Base-by-base conservation (phyloP, 2,113 vertebrate species). In the Guaruba guarouba region DNA sequence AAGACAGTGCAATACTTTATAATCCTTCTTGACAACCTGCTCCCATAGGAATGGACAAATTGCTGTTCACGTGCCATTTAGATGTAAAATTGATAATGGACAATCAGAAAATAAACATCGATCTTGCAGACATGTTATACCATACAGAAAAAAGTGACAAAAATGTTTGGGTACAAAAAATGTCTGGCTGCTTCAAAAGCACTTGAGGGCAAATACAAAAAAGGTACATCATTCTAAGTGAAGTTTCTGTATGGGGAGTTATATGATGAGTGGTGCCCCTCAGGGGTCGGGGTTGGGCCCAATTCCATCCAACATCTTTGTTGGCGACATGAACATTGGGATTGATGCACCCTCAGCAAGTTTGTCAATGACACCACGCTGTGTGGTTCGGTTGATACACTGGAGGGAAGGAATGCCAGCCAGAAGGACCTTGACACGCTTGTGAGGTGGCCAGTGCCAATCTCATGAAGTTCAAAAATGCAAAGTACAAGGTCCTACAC, bases 61-160 rank as follows among this genome's bases (percentile, higher is more conserved):
- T 57, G 77, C 80, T 57, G 24, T 84, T 91, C 70, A 71, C 3
- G 10, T 94, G 96, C 73, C 80, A 69, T 79, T 86, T 79, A 66
- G 44, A 87, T 79, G 66, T 87, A 39, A 92, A 92, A 94, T 9
- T 78, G 90, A 89, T 88, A 94, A 96, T 52, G 77, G 86, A 82
- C 90, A 76, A 86, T 84, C 54, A 51, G 80, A 81, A 93, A 83
- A 91, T 51, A 82, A 93, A 54, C 66, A 87, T 84, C 37, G 28
- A 87, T 96, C 93, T 92, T 80, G 37, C 70, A 91, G 77, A 76
- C 54, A 17, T 37, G 70, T 76, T 82, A 76, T 23, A 66, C 54
- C 44, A 69, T 24, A 82, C 57, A 69, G 74, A 76, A 92, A 96
- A 81, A 31, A 84, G 61, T 7, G 48, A 86, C 86, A 84, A 84